A percentile compares a stretch with the other conserved stretches of the same genome.
Conservation (phyloP, 2,888 invertebrate genomes). For the Tinea pellionella region DNA sequence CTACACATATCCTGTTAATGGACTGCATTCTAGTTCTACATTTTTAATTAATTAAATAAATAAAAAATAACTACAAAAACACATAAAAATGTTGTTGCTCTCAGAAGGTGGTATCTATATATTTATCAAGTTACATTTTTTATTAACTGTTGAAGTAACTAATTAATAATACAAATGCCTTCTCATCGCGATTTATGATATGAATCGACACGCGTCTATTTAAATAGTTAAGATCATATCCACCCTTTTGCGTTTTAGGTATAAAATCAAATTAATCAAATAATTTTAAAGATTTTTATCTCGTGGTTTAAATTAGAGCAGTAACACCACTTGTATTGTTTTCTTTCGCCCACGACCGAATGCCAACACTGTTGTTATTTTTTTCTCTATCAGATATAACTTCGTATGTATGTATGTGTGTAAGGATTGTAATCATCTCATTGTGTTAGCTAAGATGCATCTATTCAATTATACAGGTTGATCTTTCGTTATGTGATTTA, state of each 20-base stretch:
- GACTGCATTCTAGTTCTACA: too few species aligned
- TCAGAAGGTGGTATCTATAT: too few species aligned
- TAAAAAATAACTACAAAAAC: too few species aligned
- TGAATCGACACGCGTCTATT: constrained; percentile 63
- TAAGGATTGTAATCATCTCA: constrained; percentile 68
- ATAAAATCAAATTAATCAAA: constrained; percentile 54
- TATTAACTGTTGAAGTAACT: not conserved
- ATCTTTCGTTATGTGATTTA: not conserved
- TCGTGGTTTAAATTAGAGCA: constrained; percentile 63
- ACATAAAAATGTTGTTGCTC: too few species aligned
- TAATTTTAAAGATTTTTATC: constrained; percentile 56
- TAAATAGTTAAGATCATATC: constrained; percentile 25
- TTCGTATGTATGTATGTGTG: constrained; percentile 47
- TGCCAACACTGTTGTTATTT: constrained; percentile 46
- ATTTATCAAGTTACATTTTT: not conserved
- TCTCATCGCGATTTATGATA: not conserved
- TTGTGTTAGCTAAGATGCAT: constrained; percentile 62
- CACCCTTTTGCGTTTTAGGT: constrained; percentile 7
- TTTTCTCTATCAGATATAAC: constrained; percentile 35
- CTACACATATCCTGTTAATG: too few species aligned
- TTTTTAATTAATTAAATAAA: too few species aligned
- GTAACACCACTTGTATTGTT: constrained; percentile 52
- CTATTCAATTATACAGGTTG: constrained; percentile 28
- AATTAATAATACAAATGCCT: not conserved
- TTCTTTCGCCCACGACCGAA: constrained; percentile 61